These are phyloP conservation scores for Dicaeum eximium DNA, from an alignment of 2,113 vertebrate species.

Conservation along the genomic window DNA sequence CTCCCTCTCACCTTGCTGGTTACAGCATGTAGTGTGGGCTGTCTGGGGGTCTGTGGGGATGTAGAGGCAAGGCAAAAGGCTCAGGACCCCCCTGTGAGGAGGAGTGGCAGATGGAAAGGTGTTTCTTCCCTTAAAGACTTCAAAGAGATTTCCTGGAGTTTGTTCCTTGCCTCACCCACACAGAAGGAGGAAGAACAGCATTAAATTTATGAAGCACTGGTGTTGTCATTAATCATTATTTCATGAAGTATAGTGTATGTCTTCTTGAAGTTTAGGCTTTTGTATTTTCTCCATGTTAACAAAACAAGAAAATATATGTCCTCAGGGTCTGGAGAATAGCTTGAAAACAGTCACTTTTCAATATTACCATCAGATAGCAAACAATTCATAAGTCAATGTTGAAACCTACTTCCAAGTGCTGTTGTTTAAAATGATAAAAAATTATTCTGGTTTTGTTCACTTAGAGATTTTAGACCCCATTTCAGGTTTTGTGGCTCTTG, in stretches of 20 bases:
- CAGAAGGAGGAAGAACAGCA: not conserved
- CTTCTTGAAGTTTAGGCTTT: not conserved
- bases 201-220: not conserved
- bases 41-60: accelerated
- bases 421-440: not conserved
- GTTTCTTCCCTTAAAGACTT: not conserved
- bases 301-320: not conserved
- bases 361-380: not conserved
- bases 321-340: not conserved
- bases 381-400: not conserved
- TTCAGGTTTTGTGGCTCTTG: not conserved
- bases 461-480: not conserved
- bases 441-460: not conserved
- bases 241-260: not conserved
- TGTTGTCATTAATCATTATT: not conserved
- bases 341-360: not conserved
- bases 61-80: not conserved
- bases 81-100: not conserved
- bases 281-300: not conserved
- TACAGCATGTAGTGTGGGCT: not conserved
- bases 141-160: not conserved
- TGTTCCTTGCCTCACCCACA: not conserved
- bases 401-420: not conserved
- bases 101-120: not conserved
- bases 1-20: not conserved